A percentile compares a stretch with the other conserved stretches of the same genome.
phyloP scores from a whole-genome alignment of 2,888 invertebrate species.

The Yponomeuta evonymella region DNA sequence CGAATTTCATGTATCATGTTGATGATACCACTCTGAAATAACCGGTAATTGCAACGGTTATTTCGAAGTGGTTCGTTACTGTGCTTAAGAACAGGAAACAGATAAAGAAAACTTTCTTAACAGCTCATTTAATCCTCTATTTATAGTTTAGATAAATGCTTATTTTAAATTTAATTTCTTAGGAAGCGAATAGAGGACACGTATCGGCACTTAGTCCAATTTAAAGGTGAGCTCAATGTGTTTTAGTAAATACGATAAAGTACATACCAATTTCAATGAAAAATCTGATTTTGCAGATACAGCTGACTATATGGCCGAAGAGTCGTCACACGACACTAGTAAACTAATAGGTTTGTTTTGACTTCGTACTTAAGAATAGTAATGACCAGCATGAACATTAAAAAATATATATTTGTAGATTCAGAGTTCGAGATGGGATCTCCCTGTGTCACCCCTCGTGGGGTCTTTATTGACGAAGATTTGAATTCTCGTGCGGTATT shows the following conservation, averaged over 20 bases:
- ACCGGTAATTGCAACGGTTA: no score
- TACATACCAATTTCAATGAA: background rate
- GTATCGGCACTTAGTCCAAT: slow-evolving; percentile 40
- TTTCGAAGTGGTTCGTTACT: no score
- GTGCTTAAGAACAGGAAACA: no score
- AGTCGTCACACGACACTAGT: background rate
- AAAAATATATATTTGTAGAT: background rate
- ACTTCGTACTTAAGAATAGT: no score
- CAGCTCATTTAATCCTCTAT: no score
- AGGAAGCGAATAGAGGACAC: slow-evolving; percentile 48
- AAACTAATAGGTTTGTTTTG: background rate
- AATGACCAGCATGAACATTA: background rate
- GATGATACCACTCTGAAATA: no score
- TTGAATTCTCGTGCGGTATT: background rate
- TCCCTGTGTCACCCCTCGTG: background rate
- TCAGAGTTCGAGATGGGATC: background rate
- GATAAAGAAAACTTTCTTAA: no score
- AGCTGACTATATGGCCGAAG: background rate
- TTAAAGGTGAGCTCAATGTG: slow-evolving; percentile 34
- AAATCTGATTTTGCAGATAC: background rate
- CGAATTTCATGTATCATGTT: no score
- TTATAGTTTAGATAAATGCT: background rate
- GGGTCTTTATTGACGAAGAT: background rate
- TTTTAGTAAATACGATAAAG: background rate
- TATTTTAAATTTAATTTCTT: slow-evolving; percentile 21